Evolutionary conservation across 2,797 vertebrate species (phyloP).

Genomic region (Tragopan temminckii): DNA sequence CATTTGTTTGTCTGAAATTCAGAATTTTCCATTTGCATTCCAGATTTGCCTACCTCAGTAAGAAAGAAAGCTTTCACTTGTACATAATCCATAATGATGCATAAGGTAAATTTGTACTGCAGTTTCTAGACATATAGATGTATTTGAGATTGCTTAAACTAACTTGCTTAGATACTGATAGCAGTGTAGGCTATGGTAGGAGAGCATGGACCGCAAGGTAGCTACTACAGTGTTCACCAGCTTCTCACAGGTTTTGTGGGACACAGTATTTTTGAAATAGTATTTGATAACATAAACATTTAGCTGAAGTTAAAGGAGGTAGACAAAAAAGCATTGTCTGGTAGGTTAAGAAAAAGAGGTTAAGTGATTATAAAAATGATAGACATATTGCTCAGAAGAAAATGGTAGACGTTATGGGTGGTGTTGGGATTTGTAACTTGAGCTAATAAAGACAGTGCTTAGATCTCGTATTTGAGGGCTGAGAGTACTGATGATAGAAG

Average conservation of each 20-base stretch:
- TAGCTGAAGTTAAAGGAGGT: neutral
- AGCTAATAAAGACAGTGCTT: neutral
- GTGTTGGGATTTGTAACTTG: neutral
- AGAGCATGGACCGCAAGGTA: neutral
- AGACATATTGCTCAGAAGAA: neutral
- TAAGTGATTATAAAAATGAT: neutral
- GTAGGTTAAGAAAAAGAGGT: neutral
- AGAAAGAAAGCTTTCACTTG: neutral
- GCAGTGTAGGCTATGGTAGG: neutral
- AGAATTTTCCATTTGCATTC: conserved; percentile 46
- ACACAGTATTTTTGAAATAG: neutral
- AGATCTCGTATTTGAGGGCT: neutral
- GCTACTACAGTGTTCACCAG: neutral
- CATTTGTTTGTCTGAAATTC: conserved; percentile 57
- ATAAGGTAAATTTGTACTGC: neutral
- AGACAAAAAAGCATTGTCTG: neutral
- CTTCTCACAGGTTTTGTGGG: neutral
- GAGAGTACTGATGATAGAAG: neutral
- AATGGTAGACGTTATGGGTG: neutral
- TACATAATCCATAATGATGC: neutral
- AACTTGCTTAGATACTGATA: neutral
- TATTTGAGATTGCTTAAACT: neutral
- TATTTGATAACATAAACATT: neutral
- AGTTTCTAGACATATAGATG: neutral
- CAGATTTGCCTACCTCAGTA: neutral